Evolutionary conservation across 2,797 vertebrate genomes (phyloP).

Genomic region (Echeneis naucrates): DNA sequence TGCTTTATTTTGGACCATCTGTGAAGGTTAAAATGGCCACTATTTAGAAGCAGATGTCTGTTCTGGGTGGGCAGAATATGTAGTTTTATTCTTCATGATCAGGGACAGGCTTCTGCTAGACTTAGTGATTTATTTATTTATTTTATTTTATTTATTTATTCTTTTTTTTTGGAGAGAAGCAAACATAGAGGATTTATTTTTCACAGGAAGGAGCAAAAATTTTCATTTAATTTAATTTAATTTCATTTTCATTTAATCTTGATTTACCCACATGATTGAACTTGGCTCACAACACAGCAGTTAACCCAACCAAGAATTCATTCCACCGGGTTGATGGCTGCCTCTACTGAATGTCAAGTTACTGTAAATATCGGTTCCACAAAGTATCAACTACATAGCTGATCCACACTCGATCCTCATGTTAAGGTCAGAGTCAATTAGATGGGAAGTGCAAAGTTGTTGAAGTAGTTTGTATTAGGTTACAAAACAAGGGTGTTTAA

Average conservation of each 20-base stretch:
- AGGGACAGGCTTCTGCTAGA: neutral
- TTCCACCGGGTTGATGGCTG: conserved; percentile 6
- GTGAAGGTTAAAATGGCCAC: neutral
- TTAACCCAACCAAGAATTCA: conserved; percentile 1
- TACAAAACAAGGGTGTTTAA: conserved; percentile 41
- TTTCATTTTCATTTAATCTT: too few species aligned
- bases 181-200: neutral
- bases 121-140: neutral
- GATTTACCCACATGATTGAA: conserved; percentile 15
- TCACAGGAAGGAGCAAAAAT: conserved; percentile 1
- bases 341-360: conserved; percentile 17
- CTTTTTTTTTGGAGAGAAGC: neutral
- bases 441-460: conserved; percentile 1
- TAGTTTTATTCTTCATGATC: neutral
- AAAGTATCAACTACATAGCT: conserved; percentile 27
- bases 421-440: conserved; percentile 30
- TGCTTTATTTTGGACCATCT: too few species aligned
- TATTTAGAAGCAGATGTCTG: conserved; percentile 9
- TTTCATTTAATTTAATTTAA: conserved; percentile 23
- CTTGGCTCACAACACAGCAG: neutral
- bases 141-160: too few species aligned
- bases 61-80: too few species aligned
- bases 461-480: conserved; percentile 43
- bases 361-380: conserved; percentile 47
- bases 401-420: conserved; percentile 32